Percentiles rank a stretch among this genome's conserved stretches.
These are phyloP conservation scores for Eupithecia centaureata DNA, from an alignment of 2,888 invertebrate genomes.

Conservation along the genomic window DNA sequence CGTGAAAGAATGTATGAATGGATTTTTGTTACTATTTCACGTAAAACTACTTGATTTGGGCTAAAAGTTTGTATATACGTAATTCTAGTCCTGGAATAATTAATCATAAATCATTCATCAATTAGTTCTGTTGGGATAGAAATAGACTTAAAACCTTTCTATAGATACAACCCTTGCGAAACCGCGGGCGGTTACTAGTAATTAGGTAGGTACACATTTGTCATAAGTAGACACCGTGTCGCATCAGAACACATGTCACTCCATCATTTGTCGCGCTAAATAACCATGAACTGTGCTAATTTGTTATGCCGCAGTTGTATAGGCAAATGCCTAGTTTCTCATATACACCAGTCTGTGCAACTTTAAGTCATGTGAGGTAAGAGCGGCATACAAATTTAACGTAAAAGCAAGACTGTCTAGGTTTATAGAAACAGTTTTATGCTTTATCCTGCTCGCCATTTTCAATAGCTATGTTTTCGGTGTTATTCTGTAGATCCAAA, in stretches of 20 bases:
- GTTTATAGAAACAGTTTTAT: background rate
- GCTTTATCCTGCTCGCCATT: background rate
- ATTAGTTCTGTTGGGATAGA: too few relatives aligned
- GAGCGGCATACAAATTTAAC: slow-evolving; percentile 4
- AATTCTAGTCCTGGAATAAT: too few relatives aligned
- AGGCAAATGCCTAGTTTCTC: slow-evolving; percentile 11
- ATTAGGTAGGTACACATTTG: background rate
- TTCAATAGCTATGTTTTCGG: background rate
- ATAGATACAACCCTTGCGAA: too few relatives aligned
- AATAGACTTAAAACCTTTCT: too few relatives aligned
- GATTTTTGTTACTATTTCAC: too few relatives aligned
- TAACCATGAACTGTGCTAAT: slow-evolving; percentile 48
- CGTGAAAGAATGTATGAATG: too few relatives aligned
- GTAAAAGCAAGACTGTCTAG: background rate
- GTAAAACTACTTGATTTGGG: too few relatives aligned
- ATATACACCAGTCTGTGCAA: slow-evolving; percentile 6
- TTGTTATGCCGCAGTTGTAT: slow-evolving; percentile 29
- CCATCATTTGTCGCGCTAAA: slow-evolving; percentile 36
- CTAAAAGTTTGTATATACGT: too few relatives aligned
- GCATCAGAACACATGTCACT: slow-evolving; percentile 41
- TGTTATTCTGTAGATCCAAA: background rate
- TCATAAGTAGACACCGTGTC: slow-evolving; percentile 37
- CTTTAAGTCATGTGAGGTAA: background rate
- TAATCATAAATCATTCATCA: too few relatives aligned
- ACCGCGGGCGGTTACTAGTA: too few relatives aligned